phyloP scores from a whole-genome alignment of 2,888 invertebrate genomes.

The Alitta virens region DNA sequence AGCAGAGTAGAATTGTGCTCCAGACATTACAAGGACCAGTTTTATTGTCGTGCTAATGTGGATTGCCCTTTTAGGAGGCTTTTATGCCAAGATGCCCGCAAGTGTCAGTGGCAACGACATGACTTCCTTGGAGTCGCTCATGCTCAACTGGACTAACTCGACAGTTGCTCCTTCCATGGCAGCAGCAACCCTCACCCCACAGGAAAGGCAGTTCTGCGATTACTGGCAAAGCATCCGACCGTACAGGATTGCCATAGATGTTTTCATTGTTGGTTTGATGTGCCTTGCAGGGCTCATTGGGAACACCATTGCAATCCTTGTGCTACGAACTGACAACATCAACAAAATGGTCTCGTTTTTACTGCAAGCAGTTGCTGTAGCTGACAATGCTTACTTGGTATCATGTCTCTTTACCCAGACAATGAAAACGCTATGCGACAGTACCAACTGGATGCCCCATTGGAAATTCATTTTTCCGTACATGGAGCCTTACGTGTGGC shows the following conservation, averaged over 20 bases:
- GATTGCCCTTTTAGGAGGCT: no score
- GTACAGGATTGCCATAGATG: slow-evolving; percentile 17
- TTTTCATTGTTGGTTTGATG: slow-evolving; percentile 21
- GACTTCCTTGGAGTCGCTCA: no score
- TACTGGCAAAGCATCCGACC: not conserved
- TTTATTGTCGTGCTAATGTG: no score
- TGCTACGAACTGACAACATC: slow-evolving; percentile 59
- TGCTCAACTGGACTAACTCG: no score
- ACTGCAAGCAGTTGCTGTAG: slow-evolving; percentile 28
- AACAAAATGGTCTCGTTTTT: slow-evolving; percentile 54
- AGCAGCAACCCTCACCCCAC: no score
- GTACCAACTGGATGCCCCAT: slow-evolving; percentile 17
- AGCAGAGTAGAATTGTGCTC: no score
- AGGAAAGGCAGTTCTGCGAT: not conserved
- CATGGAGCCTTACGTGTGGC: slow-evolving; percentile 25
- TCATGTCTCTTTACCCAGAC: slow-evolving; percentile 26
- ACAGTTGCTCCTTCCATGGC: no score
- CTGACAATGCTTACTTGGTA: slow-evolving; percentile 30
- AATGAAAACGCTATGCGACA: slow-evolving; percentile 22
- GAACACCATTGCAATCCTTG: slow-evolving; percentile 61
- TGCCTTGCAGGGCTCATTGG: slow-evolving; percentile 66
- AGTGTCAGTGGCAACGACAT: no score
- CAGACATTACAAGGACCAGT: no score
- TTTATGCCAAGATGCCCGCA: no score
- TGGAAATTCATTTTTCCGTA: slow-evolving; percentile 15